A percentile compares a stretch with the other conserved stretches of the same genome.
Evolutionary conservation across 2,113 vertebrate species (phyloP).

Genomic region (Abramis brama): DNA sequence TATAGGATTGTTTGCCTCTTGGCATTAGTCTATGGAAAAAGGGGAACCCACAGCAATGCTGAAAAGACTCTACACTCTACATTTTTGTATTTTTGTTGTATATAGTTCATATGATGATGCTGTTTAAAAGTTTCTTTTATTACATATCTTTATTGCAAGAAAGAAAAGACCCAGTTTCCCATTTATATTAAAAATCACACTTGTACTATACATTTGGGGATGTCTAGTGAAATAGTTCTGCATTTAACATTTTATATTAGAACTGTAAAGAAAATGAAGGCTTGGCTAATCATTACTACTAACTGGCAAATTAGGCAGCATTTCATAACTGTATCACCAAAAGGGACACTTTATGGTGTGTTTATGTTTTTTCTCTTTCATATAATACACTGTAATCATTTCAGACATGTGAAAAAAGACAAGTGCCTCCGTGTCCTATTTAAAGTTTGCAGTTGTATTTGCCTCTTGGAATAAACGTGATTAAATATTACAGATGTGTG

Average conservation of each 20-base stretch:
- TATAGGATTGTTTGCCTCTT: neutral
- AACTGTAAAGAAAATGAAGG: slow-evolving; percentile 25
- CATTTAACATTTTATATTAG: slow-evolving; percentile 32
- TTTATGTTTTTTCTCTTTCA: slow-evolving; percentile 16
- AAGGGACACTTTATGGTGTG: slow-evolving; percentile 40
- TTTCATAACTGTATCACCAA: slow-evolving; percentile 41
- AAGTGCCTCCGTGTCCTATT: slow-evolving; percentile 48
- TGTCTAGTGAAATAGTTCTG: slow-evolving; percentile 32
- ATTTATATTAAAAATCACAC: slow-evolving; percentile 23
- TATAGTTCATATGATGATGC: slow-evolving; percentile 22
- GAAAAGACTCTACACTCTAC: slow-evolving; percentile 15
- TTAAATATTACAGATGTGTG: slow-evolving; percentile 11
- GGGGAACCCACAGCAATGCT: slow-evolving; percentile 8
- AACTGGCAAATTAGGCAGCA: slow-evolving; percentile 39
- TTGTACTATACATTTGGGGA: slow-evolving; percentile 44
- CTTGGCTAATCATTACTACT: slow-evolving; percentile 28
- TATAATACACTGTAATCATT: slow-evolving; percentile 26
- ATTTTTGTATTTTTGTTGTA: slow-evolving; percentile 26
- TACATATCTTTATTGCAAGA: slow-evolving; percentile 14
- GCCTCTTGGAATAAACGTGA: slow-evolving; percentile 28
- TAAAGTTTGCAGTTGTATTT: slow-evolving; percentile 44
- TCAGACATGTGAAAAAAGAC: slow-evolving; percentile 27
- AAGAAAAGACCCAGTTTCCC: slow-evolving; percentile 1
- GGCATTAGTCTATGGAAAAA: slow-evolving; percentile 4
- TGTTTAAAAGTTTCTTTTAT: neutral